Evolutionary conservation across 2,797 vertebrate species (phyloP).

Genomic region (Falco concolor): DNA sequence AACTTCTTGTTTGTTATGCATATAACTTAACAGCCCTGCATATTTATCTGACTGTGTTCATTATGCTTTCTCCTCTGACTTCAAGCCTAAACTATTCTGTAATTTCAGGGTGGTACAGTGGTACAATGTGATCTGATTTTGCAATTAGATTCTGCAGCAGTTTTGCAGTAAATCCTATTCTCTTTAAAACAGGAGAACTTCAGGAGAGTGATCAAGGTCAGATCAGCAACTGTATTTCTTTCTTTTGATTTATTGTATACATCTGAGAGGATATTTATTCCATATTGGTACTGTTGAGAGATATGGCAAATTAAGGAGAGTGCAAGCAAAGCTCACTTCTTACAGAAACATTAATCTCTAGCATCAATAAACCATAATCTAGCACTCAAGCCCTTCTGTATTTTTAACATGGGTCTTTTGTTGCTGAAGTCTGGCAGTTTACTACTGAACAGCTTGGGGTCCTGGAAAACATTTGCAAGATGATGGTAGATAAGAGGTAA

Average conservation of each 20-base stretch:
- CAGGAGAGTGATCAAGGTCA: not conserved
- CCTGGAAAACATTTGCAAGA: not conserved
- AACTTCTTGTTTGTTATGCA: not conserved
- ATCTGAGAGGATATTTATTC: not conserved
- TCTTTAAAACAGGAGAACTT: not conserved
- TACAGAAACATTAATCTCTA: not conserved
- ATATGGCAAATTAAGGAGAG: not conserved
- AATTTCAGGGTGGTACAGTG: not conserved
- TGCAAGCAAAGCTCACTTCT: not conserved
- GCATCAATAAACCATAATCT: not conserved
- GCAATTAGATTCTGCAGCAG: not conserved
- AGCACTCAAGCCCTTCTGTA: not conserved
- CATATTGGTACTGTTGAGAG: not conserved
- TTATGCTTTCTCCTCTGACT: not conserved
- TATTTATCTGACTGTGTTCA: not conserved
- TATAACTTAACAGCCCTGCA: not conserved
- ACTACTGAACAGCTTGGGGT: not conserved
- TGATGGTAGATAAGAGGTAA: not conserved
- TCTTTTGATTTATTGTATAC: not conserved
- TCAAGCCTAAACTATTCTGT: not conserved
- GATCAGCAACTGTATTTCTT: not conserved
- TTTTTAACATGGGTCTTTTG: not conserved
- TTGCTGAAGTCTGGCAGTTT: not conserved
- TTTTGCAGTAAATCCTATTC: not conserved
- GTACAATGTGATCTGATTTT: not conserved